phyloP scores from a whole-genome alignment of 1,140 invertebrate species.

The Drosophila erecta region DNA sequence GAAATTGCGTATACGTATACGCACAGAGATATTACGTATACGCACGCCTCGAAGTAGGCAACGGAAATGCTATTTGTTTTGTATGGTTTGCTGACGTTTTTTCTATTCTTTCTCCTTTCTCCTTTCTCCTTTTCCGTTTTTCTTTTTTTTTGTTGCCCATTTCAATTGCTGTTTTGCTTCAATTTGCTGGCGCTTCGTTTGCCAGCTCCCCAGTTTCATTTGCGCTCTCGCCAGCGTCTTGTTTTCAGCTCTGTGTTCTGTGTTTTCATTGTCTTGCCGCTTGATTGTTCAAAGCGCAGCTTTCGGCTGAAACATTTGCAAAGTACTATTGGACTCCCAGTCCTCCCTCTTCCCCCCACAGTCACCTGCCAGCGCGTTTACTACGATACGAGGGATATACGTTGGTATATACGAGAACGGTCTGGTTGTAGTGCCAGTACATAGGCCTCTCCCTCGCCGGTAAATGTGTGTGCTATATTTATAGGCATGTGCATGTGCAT shows the following conservation, averaged over 20 bases:
- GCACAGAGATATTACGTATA: constrained; percentile 31
- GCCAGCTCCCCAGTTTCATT: constrained; percentile 66
- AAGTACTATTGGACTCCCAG: constrained; percentile 61
- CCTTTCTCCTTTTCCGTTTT: neutral
- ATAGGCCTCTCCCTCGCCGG: constrained; percentile 47
- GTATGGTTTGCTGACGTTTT: constrained; percentile 13
- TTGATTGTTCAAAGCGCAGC: constrained; percentile 82
- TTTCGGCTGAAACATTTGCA: constrained; percentile 75
- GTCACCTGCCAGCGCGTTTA: constrained; percentile 69
- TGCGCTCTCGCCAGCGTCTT: constrained; percentile 60
- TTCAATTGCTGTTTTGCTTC: constrained; percentile 64
- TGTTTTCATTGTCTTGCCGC: constrained; percentile 73
- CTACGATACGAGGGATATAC: constrained; percentile 42
- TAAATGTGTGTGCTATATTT: constrained; percentile 60
- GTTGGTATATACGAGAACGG: constrained; percentile 16
- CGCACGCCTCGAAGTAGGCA: constrained; percentile 69
- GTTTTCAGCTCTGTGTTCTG: constrained; percentile 24
- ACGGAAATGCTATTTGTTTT: constrained; percentile 49
- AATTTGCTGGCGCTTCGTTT: constrained; percentile 54
- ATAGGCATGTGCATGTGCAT: constrained; percentile 60
- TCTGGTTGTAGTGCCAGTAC: constrained; percentile 13
- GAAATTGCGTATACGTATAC: constrained; percentile 21
- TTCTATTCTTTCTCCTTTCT: neutral
- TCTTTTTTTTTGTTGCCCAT: constrained; percentile 1
- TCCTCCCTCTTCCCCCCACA: neutral